Base-by-base conservation (phyloP, 35 echinoderm and acorn worm species). In the Apostichopus parvimensis region DNA sequence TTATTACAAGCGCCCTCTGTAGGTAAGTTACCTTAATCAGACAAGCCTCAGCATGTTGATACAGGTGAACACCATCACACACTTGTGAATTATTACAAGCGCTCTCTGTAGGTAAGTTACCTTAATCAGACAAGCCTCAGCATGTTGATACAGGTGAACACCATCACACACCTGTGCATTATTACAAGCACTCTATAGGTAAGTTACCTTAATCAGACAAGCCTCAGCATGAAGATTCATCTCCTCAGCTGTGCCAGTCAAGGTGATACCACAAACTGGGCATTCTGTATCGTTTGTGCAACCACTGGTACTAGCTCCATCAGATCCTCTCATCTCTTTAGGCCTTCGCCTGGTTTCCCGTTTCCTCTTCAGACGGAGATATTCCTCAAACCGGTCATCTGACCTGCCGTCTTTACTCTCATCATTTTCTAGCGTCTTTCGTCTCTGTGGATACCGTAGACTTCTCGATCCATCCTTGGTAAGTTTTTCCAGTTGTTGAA, bases 211-310 rank as follows among this genome's bases (percentile, higher is more conserved):
- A 71, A 57, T 89, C 73, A 93, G 73, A 77, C 92, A 93, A 28
- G 78, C 85, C 53, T 93, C 92, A 78, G 87, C 24, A 25, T 25
- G 24, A n/a, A 58, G 73, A 93, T 93, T 93, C 54, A 73, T 88
- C 25, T 93, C 86, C 72, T 77, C 87, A n/a, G 87, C 73, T 2
- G 92, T 79, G 10, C 92, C 92, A 62, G 66, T 87, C 18, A 79
- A 18, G 28, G 57, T 91, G 24, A 91, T 34, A 6, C 56, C 25
- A 72, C 86, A 88, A 72, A 88, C 86, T 20, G 86, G 86, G 72
- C 86, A 88, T 12, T 88, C 14, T 72, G 86, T 21, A 26, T 28
- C 21, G 23, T 13, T 28, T 66, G 83, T 59, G 21, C 17, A 72
- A 13, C 23, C 86, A 88, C 86, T 88, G 52, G 54, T 23, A 54